Evolutionary conservation across 2,888 invertebrate species (phyloP).

Genomic region (Sphinx pinastri): DNA sequence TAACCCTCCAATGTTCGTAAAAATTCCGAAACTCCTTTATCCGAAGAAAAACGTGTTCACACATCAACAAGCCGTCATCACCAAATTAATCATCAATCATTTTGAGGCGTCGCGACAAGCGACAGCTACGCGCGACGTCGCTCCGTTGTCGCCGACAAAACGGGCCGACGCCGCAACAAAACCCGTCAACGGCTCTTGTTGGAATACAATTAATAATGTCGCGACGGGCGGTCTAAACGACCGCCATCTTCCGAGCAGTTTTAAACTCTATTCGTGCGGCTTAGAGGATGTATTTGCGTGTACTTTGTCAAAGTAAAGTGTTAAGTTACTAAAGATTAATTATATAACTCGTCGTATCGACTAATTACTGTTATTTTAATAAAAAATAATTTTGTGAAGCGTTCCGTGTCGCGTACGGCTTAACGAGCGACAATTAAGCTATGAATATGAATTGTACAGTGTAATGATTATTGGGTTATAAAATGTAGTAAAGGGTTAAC

Average conservation of each 20-base stretch:
- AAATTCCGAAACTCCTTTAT: slow-evolving; percentile 15
- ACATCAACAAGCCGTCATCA: slow-evolving; percentile 27
- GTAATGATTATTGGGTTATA: neutral
- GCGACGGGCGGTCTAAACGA: slow-evolving; percentile 37
- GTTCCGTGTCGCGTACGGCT: slow-evolving; percentile 8
- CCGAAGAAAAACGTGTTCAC: slow-evolving; percentile 19
- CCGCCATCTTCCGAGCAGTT: slow-evolving; percentile 35
- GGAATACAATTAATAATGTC: slow-evolving; percentile 54
- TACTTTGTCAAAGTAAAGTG: slow-evolving; percentile 31
- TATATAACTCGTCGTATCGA: slow-evolving; percentile 45
- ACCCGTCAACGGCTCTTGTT: slow-evolving; percentile 51
- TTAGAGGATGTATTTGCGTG: slow-evolving; percentile 29
- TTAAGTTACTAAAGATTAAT: slow-evolving; percentile 48
- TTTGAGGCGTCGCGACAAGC: slow-evolving; percentile 30
- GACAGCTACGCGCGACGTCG: slow-evolving; percentile 40
- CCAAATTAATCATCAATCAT: slow-evolving; percentile 36
- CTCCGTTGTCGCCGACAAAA: slow-evolving; percentile 48
- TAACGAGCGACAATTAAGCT: slow-evolving; percentile 9
- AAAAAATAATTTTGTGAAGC: slow-evolving; percentile 29
- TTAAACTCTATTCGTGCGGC: slow-evolving; percentile 34
- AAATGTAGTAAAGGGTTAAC: neutral
- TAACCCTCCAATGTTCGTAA: slow-evolving; percentile 6
- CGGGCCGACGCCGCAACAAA: slow-evolving; percentile 51
- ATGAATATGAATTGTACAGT: slow-evolving; percentile 15
- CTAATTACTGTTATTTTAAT: slow-evolving; percentile 46